Evolutionary conservation across 2,113 vertebrate species (phyloP).

Genomic region (Mastomys coucha): DNA sequence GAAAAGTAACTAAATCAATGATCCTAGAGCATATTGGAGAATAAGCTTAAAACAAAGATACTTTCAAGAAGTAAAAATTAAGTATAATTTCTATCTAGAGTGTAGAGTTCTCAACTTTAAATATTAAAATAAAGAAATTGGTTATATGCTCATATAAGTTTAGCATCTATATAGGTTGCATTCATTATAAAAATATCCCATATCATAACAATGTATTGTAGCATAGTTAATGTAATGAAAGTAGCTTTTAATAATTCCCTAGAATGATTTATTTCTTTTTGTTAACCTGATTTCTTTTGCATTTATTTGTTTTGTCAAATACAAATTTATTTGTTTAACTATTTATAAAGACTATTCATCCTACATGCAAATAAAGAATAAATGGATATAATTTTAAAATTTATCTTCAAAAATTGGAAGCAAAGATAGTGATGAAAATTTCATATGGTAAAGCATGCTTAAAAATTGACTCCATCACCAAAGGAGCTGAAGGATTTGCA

Average conservation of each 20-base stretch:
- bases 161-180: neutral
- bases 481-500: no score
- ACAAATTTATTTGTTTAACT: no score
- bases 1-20: neutral
- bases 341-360: neutral
- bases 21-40: neutral
- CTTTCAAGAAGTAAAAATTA: neutral
- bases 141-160: neutral
- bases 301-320: neutral
- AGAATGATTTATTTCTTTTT: neutral
- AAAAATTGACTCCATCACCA: no score
- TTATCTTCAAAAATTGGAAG: constrained; percentile 6
- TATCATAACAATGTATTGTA: neutral
- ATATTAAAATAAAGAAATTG: neutral
- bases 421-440: neutral
- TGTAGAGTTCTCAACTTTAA: neutral
- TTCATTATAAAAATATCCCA: neutral
- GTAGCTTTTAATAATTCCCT: neutral
- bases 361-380: neutral
- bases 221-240: neutral
- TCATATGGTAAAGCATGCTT: neutral
- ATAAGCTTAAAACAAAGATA: neutral
- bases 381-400: neutral
- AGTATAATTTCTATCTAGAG: neutral
- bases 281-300: neutral